A percentile compares a stretch with the other conserved stretches of the same genome.
phyloP scores from a whole-genome alignment of 1,140 invertebrate species.

The Prorops nasuta region DNA sequence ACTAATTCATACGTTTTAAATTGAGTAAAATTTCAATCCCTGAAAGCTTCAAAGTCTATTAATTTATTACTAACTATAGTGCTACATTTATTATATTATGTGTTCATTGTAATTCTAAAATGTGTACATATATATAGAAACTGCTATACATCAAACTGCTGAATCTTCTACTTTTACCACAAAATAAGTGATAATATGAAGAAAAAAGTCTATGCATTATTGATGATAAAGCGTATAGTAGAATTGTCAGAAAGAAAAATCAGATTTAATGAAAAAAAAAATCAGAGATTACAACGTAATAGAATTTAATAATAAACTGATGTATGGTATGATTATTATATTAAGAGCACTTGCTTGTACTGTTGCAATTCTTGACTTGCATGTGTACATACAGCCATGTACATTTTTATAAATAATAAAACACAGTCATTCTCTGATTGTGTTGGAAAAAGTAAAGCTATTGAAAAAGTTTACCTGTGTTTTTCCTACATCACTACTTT shows the following conservation, averaged over 20 bases:
- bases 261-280: slow-evolving; percentile 31
- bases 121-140: slow-evolving; percentile 26
- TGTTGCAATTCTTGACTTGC: slow-evolving; percentile 46
- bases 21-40: slow-evolving; percentile 16
- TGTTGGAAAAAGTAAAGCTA: slow-evolving; percentile 32
- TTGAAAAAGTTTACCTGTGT: slow-evolving; percentile 25
- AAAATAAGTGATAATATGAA: slow-evolving; percentile 24
- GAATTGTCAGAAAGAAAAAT: slow-evolving; percentile 26
- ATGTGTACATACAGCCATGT: slow-evolving; percentile 49
- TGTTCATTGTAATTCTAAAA: slow-evolving; percentile 18
- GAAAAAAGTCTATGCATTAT: neutral
- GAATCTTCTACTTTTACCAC: slow-evolving; percentile 26
- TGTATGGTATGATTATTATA: slow-evolving; percentile 38
- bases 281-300: slow-evolving; percentile 20
- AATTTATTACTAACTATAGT: slow-evolving; percentile 29
- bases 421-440: slow-evolving; percentile 19
- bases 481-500: slow-evolving; percentile 10
- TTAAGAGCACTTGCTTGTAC: slow-evolving; percentile 49
- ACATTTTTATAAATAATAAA: slow-evolving; percentile 49
- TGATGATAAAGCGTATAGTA: slow-evolving; percentile 25
- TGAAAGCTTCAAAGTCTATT: slow-evolving; percentile 23
- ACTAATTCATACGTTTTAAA: slow-evolving; percentile 6
- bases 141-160: too few relatives aligned
- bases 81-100: slow-evolving; percentile 18
- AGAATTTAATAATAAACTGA: slow-evolving; percentile 39